A percentile compares a stretch with the other conserved stretches of the same genome.
Evolutionary conservation across 2,113 vertebrate genomes (phyloP).

Genomic region (Tonatia bakeri): DNA sequence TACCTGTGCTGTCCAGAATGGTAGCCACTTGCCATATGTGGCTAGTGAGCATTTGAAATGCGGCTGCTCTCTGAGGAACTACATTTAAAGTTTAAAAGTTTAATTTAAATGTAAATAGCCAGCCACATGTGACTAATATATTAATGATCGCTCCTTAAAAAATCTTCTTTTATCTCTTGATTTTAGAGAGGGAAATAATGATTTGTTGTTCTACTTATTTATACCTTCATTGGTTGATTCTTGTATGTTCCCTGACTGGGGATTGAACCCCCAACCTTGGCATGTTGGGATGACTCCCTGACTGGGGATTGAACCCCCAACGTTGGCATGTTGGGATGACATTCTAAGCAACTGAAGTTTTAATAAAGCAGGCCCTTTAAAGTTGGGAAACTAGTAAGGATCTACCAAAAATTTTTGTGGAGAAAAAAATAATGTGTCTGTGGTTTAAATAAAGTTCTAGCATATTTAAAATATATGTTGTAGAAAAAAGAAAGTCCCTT

Average conservation of each 20-base stretch:
- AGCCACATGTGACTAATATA: slow-evolving; percentile 17
- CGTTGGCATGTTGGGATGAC: too few relatives aligned
- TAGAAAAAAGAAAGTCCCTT: slow-evolving; percentile 17
- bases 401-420: not conserved
- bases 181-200: too few relatives aligned
- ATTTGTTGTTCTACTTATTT: too few relatives aligned
- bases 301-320: too few relatives aligned
- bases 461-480: slow-evolving; percentile 23
- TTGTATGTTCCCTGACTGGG: too few relatives aligned
- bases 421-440: not conserved
- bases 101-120: not conserved
- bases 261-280: too few relatives aligned
- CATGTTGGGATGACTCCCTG: too few relatives aligned
- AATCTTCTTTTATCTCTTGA: too few relatives aligned
- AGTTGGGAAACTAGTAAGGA: not conserved
- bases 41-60: not conserved
- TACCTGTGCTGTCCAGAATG: not conserved
- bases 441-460: slow-evolving; percentile 29
- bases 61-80: not conserved
- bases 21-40: not conserved
- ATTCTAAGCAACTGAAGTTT: too few relatives aligned
- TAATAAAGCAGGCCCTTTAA: not conserved
- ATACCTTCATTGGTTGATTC: too few relatives aligned
- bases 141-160: not conserved
- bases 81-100: not conserved